phyloP scores from a whole-genome alignment of 2,888 invertebrate genomes.

The Cremastinae sp. region DNA sequence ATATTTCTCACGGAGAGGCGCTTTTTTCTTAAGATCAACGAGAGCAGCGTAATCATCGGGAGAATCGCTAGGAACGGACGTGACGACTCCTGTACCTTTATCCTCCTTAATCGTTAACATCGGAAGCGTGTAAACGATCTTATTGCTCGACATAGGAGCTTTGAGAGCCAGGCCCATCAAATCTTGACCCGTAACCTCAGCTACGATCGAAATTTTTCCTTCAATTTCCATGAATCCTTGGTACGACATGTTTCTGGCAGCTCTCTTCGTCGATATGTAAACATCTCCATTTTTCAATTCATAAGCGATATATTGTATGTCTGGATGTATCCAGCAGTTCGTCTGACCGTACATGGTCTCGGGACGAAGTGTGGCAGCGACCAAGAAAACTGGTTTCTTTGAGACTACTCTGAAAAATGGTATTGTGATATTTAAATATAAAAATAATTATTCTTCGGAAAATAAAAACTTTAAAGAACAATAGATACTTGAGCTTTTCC shows the following conservation, averaged over 20 bases:
- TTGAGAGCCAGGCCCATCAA: conserved; percentile 92
- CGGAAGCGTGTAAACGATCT: conserved; percentile 94
- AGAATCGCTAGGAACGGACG: conserved; percentile 98
- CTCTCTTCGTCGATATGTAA: conserved; percentile 92
- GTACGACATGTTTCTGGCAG: conserved; percentile 97
- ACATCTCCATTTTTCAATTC: conserved; percentile 87
- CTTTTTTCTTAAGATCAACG: conserved; percentile 96
- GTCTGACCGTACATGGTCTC: conserved; percentile 99
- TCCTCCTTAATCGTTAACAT: conserved; percentile 99
- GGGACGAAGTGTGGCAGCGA: conserved; percentile 98
- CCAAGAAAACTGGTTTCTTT: conserved; percentile 87
- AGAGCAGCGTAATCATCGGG: conserved; percentile 99
- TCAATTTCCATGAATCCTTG: conserved; percentile 93
- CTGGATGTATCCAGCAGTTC: conserved; percentile 98
- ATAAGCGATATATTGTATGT: conserved; percentile 95
- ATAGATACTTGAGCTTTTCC: conserved; percentile 84
- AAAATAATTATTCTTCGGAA: neutral
- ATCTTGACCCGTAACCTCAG: conserved; percentile 87
- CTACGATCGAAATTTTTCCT: conserved; percentile 88
- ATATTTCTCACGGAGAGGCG: conserved; percentile 95
- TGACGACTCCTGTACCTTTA: conserved; percentile 99
- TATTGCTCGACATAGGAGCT: conserved; percentile 92
- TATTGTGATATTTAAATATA: neutral
- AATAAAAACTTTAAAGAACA: neutral
- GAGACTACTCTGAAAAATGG: conserved; percentile 81